These are phyloP conservation scores for Drosophila quadrilineata DNA, from an alignment of 1,140 invertebrate genomes.

Conservation along the genomic window DNA sequence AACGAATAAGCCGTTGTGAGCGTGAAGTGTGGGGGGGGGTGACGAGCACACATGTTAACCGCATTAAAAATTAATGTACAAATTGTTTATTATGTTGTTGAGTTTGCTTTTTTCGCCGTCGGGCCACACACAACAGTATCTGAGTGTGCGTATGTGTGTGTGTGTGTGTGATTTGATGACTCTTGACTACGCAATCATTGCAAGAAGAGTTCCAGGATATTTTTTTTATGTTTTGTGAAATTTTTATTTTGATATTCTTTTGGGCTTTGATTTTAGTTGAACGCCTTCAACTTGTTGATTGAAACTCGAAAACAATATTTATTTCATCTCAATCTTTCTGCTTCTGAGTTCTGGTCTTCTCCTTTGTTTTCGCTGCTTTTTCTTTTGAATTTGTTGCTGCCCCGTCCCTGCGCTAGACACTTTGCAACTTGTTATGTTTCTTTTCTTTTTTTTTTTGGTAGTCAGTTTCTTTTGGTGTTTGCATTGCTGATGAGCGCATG, in stretches of 20 bases:
- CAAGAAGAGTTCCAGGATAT: constrained; percentile 46
- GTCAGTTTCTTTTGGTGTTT: constrained; percentile 34
- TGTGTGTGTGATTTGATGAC: constrained; percentile 39
- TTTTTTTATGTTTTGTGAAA: constrained; percentile 7
- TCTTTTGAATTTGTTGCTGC: constrained; percentile 53
- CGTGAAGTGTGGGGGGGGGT: constrained; percentile 19
- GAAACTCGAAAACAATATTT: constrained; percentile 37
- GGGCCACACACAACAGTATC: constrained; percentile 33
- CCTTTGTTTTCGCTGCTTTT: constrained; percentile 21
- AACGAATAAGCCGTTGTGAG: no score
- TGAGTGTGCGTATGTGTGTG: not conserved
- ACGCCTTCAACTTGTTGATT: constrained; percentile 51
- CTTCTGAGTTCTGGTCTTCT: no score
- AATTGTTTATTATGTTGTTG: constrained; percentile 77
- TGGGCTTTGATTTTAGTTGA: constrained; percentile 30
- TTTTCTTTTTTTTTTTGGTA: constrained; percentile 4
- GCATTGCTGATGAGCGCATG: constrained; percentile 45
- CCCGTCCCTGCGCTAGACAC: no score
- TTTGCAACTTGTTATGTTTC: constrained; percentile 39
- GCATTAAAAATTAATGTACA: constrained; percentile 78
- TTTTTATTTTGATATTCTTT: constrained; percentile 15
- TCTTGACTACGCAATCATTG: constrained; percentile 46
- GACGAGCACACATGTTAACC: constrained; percentile 71
- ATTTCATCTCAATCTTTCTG: no score
- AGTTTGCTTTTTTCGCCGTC: constrained; percentile 41